Evolutionary conservation across 2,113 vertebrate genomes (phyloP).

Genomic region (Hippoglossus stenolepis): DNA sequence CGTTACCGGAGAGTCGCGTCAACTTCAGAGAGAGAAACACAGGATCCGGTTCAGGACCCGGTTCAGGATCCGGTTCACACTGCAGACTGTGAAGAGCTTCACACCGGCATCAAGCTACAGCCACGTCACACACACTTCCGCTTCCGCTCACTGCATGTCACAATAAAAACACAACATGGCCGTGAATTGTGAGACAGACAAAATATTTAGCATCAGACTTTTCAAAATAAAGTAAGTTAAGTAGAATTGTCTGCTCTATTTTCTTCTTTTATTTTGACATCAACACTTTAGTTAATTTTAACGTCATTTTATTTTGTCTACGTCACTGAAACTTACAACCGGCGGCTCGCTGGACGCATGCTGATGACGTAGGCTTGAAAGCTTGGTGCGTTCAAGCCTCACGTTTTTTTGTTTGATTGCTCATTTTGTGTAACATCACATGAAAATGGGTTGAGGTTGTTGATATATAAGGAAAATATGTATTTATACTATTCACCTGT

Average conservation of each 20-base stretch:
- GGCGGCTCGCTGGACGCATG: neutral
- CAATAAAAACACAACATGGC: constrained; percentile 9
- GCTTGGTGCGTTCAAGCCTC: neutral
- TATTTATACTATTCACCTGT: too few species aligned
- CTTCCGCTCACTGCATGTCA: constrained; percentile 14
- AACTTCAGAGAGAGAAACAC: constrained; percentile 19
- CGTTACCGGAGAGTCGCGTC: neutral
- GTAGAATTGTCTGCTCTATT: too few species aligned
- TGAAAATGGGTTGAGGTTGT: too few species aligned
- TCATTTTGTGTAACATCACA: too few species aligned
- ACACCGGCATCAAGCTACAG: neutral
- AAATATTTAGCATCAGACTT: too few species aligned
- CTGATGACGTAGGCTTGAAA: constrained; percentile 4
- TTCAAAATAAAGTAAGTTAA: too few species aligned
- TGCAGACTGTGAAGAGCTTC: constrained; percentile 19
- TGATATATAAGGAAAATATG: too few species aligned
- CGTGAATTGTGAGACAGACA: too few species aligned
- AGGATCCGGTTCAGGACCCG: constrained; percentile 35
- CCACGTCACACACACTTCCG: neutral
- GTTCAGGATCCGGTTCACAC: constrained; percentile 49
- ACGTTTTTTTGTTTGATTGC: neutral
- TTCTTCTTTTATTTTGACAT: neutral
- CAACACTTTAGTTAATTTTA: too few species aligned
- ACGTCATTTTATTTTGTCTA: neutral
- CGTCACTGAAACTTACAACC: neutral